Conservation (phyloP, 2,113 vertebrate species). For the Alethe castanea region DNA sequence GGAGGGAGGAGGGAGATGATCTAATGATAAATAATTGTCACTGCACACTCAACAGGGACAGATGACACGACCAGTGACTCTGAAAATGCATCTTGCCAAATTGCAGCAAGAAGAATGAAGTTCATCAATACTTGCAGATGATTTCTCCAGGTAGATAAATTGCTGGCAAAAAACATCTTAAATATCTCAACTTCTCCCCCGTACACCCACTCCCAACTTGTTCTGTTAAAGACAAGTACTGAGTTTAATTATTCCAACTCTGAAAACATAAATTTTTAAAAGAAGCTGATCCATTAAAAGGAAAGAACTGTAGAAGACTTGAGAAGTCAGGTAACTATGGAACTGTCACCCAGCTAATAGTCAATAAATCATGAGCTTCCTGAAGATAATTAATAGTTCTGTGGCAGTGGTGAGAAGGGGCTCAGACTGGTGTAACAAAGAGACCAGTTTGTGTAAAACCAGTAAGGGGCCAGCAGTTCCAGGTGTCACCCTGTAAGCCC, state of each 20-base stretch:
- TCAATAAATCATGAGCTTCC: background rate
- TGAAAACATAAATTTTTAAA: background rate
- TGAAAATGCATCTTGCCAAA: background rate
- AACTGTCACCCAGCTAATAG: background rate
- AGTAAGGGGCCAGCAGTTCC: background rate
- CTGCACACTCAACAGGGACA: background rate
- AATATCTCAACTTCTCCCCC: background rate
- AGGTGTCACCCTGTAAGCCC: accelerated
- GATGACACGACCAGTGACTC: background rate
- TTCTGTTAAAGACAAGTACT: background rate
- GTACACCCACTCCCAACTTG: background rate
- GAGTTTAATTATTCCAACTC: background rate
- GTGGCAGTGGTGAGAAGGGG: background rate
- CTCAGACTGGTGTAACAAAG: background rate
- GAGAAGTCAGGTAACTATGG: background rate
- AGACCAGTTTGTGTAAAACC: background rate
- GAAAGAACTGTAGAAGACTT: background rate
- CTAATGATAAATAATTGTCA: background rate
- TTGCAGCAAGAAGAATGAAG: background rate
- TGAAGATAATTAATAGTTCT: background rate
- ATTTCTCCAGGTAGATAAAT: conserved; percentile 21
- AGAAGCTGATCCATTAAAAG: background rate
- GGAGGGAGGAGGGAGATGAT: background rate
- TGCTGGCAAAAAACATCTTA: background rate
- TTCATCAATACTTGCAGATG: background rate